Evolutionary conservation across 2,113 vertebrate genomes (phyloP).

Genomic region (Collichthys lucidus): DNA sequence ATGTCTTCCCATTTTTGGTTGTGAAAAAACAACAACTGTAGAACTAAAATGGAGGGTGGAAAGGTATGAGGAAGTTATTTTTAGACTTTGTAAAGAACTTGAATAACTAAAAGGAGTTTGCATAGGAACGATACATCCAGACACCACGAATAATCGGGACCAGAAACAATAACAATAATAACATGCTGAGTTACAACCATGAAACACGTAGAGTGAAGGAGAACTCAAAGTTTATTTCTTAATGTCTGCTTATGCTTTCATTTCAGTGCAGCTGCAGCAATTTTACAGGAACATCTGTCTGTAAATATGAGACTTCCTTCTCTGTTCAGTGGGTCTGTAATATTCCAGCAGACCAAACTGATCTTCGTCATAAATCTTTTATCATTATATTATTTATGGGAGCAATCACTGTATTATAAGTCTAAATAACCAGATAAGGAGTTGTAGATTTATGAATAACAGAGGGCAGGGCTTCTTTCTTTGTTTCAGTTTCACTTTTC

Average conservation of each 20-base stretch:
- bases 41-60: too few species aligned
- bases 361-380: background rate
- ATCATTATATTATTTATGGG: too few species aligned
- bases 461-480: background rate
- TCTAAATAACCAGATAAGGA: background rate
- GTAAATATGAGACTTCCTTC: background rate
- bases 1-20: too few species aligned
- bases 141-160: background rate
- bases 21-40: background rate
- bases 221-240: background rate
- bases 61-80: background rate
- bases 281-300: too few species aligned
- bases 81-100: background rate
- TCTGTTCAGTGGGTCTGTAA: too few species aligned
- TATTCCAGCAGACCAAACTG: background rate
- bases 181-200: background rate
- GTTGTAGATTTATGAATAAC: background rate
- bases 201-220: background rate
- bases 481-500: conserved; percentile 2
- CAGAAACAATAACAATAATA: too few species aligned
- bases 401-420: too few species aligned
- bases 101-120: background rate
- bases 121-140: background rate
- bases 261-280: background rate
- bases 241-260: background rate